Conservation (phyloP, 2,113 vertebrate species). For the Rhabdornis inornatus region DNA sequence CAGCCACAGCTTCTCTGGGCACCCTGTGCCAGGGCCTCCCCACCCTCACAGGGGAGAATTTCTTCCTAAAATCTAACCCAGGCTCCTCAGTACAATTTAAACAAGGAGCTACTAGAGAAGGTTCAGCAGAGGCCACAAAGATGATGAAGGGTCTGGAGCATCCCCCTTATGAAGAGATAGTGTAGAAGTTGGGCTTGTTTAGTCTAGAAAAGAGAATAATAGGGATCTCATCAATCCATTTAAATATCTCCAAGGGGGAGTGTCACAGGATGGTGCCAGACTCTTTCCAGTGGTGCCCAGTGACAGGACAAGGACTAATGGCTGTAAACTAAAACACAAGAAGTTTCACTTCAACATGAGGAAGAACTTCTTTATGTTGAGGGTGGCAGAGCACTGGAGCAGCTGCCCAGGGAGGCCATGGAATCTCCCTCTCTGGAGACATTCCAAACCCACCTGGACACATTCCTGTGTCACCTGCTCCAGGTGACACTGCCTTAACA, state of each 20-base stretch:
- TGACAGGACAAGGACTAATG: accelerated
- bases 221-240: background rate
- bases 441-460: background rate
- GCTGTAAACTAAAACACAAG: too few species aligned
- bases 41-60: accelerated
- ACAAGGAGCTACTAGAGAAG: background rate
- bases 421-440: background rate
- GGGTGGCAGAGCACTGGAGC: background rate
- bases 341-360: too few species aligned
- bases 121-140: background rate
- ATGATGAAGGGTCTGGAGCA: background rate
- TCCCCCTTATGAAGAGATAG: too few species aligned
- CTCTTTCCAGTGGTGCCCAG: accelerated
- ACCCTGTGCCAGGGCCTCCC: accelerated
- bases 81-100: background rate
- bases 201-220: background rate
- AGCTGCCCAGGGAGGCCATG: accelerated
- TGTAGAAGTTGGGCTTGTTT: background rate
- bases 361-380: background rate
- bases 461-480: background rate
- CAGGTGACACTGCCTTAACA: background rate
- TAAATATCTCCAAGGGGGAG: background rate
- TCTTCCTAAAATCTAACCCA: background rate
- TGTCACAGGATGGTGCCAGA: background rate
- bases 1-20: background rate